Percentiles rank a stretch among this genome's conserved stretches.
These are phyloP conservation scores for Branchellion lobata DNA, from an alignment of 2,888 invertebrate genomes.

Conservation along the genomic window DNA sequence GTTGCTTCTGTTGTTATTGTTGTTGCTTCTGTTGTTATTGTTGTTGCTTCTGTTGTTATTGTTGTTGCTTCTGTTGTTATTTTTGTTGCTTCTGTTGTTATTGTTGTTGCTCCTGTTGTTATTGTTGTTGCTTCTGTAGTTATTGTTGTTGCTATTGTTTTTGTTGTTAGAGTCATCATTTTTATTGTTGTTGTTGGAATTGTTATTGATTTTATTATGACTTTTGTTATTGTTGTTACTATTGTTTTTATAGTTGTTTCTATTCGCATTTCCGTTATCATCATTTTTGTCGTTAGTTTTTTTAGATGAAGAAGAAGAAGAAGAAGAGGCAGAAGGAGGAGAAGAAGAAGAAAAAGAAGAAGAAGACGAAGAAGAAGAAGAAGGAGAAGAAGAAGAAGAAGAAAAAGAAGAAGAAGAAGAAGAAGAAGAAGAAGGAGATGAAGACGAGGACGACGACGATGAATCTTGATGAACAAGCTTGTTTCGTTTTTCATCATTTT, in stretches of 20 bases:
- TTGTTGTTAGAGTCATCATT: too few species aligned
- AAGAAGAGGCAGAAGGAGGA: conserved; percentile 8
- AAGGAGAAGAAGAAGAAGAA: conserved; percentile 17
- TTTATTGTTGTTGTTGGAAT: too few species aligned
- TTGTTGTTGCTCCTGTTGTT: not conserved
- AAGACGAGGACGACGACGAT: conserved; percentile 16
- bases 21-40: too few species aligned
- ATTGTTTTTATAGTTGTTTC: not conserved
- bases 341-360: not conserved
- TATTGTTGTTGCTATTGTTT: too few species aligned
- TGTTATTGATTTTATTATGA: not conserved
- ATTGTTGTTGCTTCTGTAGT: not conserved
- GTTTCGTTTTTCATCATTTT: not conserved
- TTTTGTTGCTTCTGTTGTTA: not conserved
- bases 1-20: too few species aligned
- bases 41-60: too few species aligned
- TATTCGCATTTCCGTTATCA: not conserved
- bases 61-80: not conserved
- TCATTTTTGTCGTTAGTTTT: not conserved
- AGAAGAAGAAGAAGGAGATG: not conserved
- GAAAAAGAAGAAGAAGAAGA: conserved; percentile 19
- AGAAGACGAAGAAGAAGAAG: conserved; percentile 11
- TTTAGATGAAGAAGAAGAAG: not conserved
- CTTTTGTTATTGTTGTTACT: not conserved
- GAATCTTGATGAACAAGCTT: not conserved